These are phyloP conservation scores for Ameiurus melas DNA, from an alignment of 2,113 vertebrate species.

Conservation along the genomic window DNA sequence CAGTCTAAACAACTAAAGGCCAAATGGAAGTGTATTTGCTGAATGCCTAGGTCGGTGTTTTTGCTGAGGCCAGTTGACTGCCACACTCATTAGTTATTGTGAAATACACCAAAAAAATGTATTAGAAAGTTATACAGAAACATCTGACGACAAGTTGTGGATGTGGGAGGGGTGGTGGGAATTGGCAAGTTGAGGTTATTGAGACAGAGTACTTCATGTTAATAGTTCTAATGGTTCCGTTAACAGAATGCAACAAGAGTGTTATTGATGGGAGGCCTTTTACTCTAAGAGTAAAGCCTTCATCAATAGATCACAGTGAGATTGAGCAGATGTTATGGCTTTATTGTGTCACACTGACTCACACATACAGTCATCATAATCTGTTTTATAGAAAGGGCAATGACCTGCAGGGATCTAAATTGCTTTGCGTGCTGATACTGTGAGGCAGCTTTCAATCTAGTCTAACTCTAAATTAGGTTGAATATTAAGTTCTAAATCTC, in stretches of 20 bases:
- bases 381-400: slow-evolving; percentile 35
- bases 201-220: slow-evolving; percentile 65
- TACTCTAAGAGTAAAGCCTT: slow-evolving; percentile 45
- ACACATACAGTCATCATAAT: slow-evolving; percentile 37
- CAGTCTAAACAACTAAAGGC: slow-evolving; percentile 5
- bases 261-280: slow-evolving; percentile 60
- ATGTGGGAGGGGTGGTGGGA: slow-evolving; percentile 56
- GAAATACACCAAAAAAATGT: slow-evolving; percentile 39
- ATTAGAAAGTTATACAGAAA: slow-evolving; percentile 60
- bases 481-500: not conserved
- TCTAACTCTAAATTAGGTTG: not conserved
- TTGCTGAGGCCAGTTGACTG: slow-evolving; percentile 19
- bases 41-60: not conserved
- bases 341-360: slow-evolving; percentile 41
- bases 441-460: not conserved
- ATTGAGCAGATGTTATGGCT: slow-evolving; percentile 54
- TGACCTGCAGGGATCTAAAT: slow-evolving; percentile 11
- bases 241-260: slow-evolving; percentile 56
- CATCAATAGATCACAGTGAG: slow-evolving; percentile 56
- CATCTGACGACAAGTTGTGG: slow-evolving; percentile 63
- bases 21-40: slow-evolving; percentile 14
- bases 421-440: slow-evolving; percentile 8
- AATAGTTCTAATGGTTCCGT: slow-evolving; percentile 56
- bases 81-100: slow-evolving; percentile 40
- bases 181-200: slow-evolving; percentile 66